A percentile compares a stretch with the other conserved stretches of the same genome.
These are phyloP conservation scores for Eidolon dupreanum DNA, from an alignment of 2,797 vertebrate genomes.

Conservation along the genomic window DNA sequence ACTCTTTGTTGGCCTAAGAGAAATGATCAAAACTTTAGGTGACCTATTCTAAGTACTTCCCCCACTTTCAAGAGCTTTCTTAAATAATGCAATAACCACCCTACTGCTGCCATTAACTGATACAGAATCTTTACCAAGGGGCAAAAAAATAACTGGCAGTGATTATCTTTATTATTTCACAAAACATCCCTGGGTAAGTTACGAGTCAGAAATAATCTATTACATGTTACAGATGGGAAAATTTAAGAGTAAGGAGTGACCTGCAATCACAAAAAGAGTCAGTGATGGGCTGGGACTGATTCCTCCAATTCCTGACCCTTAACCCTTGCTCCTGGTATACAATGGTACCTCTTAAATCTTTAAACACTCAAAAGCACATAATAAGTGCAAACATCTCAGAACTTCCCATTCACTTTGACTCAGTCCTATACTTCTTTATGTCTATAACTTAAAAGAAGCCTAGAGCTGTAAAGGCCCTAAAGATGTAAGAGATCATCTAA, in stretches of 20 bases:
- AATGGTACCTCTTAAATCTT: constrained; percentile 16
- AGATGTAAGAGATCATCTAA: not conserved
- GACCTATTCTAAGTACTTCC: not conserved
- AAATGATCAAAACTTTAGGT: constrained; percentile 49
- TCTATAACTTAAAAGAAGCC: constrained; percentile 37
- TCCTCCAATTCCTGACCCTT: not conserved
- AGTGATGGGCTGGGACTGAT: not conserved
- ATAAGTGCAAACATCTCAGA: constrained; percentile 17
- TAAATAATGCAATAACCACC: not conserved
- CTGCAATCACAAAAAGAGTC: constrained; percentile 1
- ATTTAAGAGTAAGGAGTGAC: constrained; percentile 49
- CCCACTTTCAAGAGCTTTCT: not conserved
- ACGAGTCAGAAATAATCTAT: constrained; percentile 44
- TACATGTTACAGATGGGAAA: constrained; percentile 13
- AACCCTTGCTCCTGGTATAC: not conserved
- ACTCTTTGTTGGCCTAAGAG: not conserved
- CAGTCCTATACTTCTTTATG: not conserved
- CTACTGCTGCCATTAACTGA: not conserved
- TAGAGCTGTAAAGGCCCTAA: not conserved
- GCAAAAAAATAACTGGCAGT: constrained; percentile 16
- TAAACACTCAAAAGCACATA: constrained; percentile 23
- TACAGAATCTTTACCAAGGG: not conserved
- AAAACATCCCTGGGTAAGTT: constrained; percentile 43
- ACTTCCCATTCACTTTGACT: not conserved
- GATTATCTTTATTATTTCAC: constrained; percentile 47